Conservation (phyloP, 2,888 invertebrate genomes). For the Megalurothrips usitatus region DNA sequence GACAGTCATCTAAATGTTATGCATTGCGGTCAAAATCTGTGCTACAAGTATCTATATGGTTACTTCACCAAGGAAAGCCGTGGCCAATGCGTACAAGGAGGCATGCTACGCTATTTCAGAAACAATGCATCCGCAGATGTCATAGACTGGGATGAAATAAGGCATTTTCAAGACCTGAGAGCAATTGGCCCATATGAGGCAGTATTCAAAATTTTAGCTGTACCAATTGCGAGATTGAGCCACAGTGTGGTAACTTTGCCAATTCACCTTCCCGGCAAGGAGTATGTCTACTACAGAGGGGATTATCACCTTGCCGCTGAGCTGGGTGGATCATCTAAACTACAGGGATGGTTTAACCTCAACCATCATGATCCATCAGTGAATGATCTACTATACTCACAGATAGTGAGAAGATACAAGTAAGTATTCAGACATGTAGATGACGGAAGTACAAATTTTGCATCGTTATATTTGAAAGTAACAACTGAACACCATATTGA, state of each 20-base stretch:
- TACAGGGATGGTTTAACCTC: not conserved
- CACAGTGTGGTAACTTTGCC: not conserved
- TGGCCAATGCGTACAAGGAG: not conserved
- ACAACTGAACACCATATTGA: too few relatives aligned
- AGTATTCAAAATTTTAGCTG: not conserved
- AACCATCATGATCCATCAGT: not conserved
- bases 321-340: not conserved
- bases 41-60: not conserved
- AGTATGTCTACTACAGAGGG: not conserved
- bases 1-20: not conserved
- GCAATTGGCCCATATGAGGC: not conserved
- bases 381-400: not conserved
- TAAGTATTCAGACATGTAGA: not conserved
- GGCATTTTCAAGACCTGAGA: not conserved
- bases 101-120: not conserved
- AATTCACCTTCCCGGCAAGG: not conserved
- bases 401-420: not conserved
- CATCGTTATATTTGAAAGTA: too few relatives aligned
- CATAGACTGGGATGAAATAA: not conserved
- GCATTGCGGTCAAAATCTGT: not conserved
- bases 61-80: not conserved
- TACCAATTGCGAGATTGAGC: not conserved
- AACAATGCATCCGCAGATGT: not conserved
- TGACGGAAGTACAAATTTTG: too few relatives aligned
- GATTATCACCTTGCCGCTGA: not conserved